phyloP scores from a whole-genome alignment of 2,888 invertebrate species.

The Stenurella melanura region DNA sequence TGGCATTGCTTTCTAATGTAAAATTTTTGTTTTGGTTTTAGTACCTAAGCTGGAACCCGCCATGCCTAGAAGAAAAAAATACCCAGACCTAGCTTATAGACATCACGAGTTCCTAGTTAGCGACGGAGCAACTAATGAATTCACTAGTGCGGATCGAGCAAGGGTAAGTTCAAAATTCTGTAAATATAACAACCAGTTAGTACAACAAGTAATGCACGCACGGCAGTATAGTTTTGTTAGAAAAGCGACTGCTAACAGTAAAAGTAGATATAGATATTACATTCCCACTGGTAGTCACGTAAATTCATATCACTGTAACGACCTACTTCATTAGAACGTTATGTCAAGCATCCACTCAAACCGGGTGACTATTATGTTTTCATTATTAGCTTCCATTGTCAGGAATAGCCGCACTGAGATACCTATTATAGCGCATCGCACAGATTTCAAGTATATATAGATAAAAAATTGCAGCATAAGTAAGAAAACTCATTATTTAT shows the following conservation, averaged over 20 bases:
- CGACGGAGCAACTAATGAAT: slow-evolving; percentile 75
- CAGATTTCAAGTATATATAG: not conserved
- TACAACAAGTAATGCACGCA: slow-evolving; percentile 50
- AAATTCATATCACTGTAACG: slow-evolving; percentile 48
- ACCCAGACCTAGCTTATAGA: slow-evolving; percentile 91
- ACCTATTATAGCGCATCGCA: not conserved
- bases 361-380: slow-evolving; percentile 8
- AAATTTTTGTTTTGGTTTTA: slow-evolving; percentile 54
- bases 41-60: slow-evolving; percentile 84
- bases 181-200: slow-evolving; percentile 33
- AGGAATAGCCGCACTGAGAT: not conserved
- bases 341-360: slow-evolving; percentile 30
- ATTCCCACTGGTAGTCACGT: slow-evolving; percentile 50
- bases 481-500: too few species aligned
- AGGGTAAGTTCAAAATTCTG: slow-evolving; percentile 74
- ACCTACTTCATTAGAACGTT: slow-evolving; percentile 11
- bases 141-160: slow-evolving; percentile 78
- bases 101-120: slow-evolving; percentile 87
- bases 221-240: slow-evolving; percentile 53
- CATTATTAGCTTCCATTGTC: not conserved
- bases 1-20: slow-evolving; percentile 8
- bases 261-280: slow-evolving; percentile 34
- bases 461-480: too few species aligned
- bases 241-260: slow-evolving; percentile 52
- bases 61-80: slow-evolving; percentile 91